phyloP scores from a whole-genome alignment of 2,888 invertebrate species.

The Thereva unica region DNA sequence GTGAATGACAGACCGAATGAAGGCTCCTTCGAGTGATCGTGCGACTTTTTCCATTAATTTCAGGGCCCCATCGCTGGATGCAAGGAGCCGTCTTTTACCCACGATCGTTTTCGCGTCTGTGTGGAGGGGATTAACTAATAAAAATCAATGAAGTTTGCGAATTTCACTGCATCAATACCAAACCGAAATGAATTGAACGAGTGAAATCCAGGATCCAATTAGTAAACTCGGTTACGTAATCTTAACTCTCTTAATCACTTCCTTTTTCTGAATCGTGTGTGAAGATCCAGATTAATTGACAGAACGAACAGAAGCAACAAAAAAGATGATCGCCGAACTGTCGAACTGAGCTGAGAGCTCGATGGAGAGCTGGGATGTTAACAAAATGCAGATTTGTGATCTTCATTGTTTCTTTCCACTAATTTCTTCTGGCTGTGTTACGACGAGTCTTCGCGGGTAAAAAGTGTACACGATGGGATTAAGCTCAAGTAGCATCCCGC shows the following conservation, averaged over 20 bases:
- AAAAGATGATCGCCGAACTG: too few species aligned
- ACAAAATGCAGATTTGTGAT: too few species aligned
- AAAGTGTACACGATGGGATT: too few species aligned
- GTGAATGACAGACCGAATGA: constrained; percentile 18
- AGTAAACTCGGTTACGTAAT: constrained; percentile 10
- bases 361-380: too few species aligned
- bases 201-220: background rate
- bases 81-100: background rate
- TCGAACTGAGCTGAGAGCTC: too few species aligned
- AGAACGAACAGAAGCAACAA: too few species aligned
- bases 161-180: constrained; percentile 14
- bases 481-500: constrained; percentile 11
- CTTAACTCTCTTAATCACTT: background rate
- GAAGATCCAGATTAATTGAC: background rate
- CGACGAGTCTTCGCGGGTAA: too few species aligned
- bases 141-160: too few species aligned
- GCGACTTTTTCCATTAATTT: constrained; percentile 28
- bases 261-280: constrained; percentile 3
- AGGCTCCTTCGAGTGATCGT: constrained; percentile 17
- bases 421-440: too few species aligned
- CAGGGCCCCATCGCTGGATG: background rate
- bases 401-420: too few species aligned
- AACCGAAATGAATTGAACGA: background rate
- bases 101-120: constrained; percentile 1
- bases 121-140: background rate